Percentiles rank a stretch among this genome's conserved stretches.
These are phyloP conservation scores for Cetoscarus ocellatus DNA, from an alignment of 2,797 vertebrate genomes.

Conservation along the genomic window DNA sequence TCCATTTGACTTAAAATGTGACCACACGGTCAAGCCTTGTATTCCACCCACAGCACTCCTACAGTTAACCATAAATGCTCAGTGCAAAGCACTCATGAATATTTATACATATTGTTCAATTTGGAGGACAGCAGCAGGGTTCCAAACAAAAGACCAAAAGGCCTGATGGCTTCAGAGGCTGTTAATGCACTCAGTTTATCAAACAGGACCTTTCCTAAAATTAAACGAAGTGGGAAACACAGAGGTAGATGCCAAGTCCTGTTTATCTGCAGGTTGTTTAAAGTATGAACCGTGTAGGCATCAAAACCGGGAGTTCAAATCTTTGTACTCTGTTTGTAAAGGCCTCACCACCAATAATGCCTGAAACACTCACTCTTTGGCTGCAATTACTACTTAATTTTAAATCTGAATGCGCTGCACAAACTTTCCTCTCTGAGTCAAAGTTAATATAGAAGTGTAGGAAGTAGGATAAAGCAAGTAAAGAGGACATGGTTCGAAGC, in stretches of 20 bases:
- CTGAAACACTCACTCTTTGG: background rate
- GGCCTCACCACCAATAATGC: background rate
- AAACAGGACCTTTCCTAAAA: background rate
- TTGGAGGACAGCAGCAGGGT: background rate
- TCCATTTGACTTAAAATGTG: background rate
- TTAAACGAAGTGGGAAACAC: constrained; percentile 3
- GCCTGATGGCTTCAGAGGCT: background rate
- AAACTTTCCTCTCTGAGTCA: background rate
- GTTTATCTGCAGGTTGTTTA: background rate
- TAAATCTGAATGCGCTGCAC: background rate
- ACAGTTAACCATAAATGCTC: background rate
- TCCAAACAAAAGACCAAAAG: background rate
- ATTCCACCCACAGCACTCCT: background rate
- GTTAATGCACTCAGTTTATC: constrained; percentile 4
- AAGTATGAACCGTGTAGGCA: background rate
- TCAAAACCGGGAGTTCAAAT: background rate
- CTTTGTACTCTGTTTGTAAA: background rate
- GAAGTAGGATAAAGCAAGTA: background rate
- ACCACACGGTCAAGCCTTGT: background rate
- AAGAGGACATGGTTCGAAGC: background rate
- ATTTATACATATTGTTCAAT: background rate
- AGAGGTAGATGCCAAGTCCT: background rate
- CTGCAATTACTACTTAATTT: background rate
- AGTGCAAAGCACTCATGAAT: constrained; percentile 4
- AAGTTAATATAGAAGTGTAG: background rate